Conservation (phyloP, 2,113 vertebrate species). For the Neodontobutis hainanensis region DNA sequence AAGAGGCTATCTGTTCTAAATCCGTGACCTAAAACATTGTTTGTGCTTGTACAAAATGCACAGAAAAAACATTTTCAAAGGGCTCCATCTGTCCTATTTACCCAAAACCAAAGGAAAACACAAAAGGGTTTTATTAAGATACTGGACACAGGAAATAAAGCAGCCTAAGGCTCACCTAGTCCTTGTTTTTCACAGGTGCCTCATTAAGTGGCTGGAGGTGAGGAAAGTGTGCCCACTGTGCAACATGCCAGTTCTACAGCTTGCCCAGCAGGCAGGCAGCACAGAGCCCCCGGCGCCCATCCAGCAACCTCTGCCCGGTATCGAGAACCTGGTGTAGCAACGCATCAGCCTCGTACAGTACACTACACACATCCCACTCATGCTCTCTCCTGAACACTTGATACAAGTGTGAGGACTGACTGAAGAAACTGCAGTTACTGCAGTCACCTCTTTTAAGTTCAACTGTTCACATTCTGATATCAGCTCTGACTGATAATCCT, state of each 20-base stretch:
- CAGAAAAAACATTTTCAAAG: no score
- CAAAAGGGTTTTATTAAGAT: no score
- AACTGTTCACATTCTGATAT: constrained; percentile 41
- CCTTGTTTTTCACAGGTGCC: constrained; percentile 85
- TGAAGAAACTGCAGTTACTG: constrained; percentile 45
- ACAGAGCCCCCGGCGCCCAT: constrained; percentile 79
- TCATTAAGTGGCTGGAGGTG: constrained; percentile 99
- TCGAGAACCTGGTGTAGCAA: constrained; percentile 92
- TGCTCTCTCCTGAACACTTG: constrained; percentile 60
- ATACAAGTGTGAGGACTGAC: constrained; percentile 43
- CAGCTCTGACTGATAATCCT: constrained; percentile 33
- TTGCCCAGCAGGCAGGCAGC: constrained; percentile 90
- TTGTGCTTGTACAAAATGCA: no score
- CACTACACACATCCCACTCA: constrained; percentile 39
- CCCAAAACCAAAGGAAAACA: no score
- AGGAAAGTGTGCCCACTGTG: constrained; percentile 97
- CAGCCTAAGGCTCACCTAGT: background rate
- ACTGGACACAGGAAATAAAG: background rate
- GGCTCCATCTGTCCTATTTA: no score
- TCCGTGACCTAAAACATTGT: no score
- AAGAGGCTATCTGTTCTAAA: no score
- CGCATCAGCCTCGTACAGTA: constrained; percentile 1
- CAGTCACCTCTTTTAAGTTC: constrained; percentile 27
- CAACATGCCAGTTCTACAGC: constrained; percentile 96
- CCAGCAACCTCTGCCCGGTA: constrained; percentile 88